Evolutionary conservation across 2,797 vertebrate species (phyloP), one percentile per base, ranked within the genome.

Genomic region (Ataeniobius toweri): DNA sequence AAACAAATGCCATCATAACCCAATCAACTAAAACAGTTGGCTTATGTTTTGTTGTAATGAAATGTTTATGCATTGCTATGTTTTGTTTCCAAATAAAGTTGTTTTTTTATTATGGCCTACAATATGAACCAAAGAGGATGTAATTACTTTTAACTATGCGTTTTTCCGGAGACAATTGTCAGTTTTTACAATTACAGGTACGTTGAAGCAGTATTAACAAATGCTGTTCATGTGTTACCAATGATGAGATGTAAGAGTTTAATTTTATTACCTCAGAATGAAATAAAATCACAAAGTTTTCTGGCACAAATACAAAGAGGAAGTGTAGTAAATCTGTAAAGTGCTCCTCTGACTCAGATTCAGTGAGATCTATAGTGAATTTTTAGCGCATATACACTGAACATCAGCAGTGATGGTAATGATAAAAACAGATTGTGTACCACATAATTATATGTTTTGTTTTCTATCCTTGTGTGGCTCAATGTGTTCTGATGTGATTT

Each of bases 191-290:
- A 63, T 69, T 79, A 13, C 76, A 71, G 69, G 67, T 10, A 1
- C 83, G 70, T 76, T 58, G 73, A 79, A 28, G 56, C 61, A 53
- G 6, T 76, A 71, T 74, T 41, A 76, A 83, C 72, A 85, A 81
- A 85, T 77, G 51, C 71, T 68, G 58, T 74, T 85, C 85, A 74
- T 80, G 68, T 86, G 87, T 88, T 82, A 82, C 68, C 80, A 58
- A 71, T 86, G 74, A 78, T 80, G 84, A 78, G 85, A 84, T 81
- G 82, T 86, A 86, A 89, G 75, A 79, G 77, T 90, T 91, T 93
- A 82, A 91, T 93, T 93, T 93, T 89, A 93, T 92, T 88, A 90
- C 94, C 90, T 86, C 85, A 89, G 91, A 93, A 89, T 83, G 85
- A 85, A 90, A 84, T 88, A 88, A 87, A 88, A 86, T 89, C 91